A percentile compares a stretch with the other conserved stretches of the same genome.
Evolutionary conservation across 2,113 vertebrate genomes (phyloP).

Genomic region (Alethe diademata): DNA sequence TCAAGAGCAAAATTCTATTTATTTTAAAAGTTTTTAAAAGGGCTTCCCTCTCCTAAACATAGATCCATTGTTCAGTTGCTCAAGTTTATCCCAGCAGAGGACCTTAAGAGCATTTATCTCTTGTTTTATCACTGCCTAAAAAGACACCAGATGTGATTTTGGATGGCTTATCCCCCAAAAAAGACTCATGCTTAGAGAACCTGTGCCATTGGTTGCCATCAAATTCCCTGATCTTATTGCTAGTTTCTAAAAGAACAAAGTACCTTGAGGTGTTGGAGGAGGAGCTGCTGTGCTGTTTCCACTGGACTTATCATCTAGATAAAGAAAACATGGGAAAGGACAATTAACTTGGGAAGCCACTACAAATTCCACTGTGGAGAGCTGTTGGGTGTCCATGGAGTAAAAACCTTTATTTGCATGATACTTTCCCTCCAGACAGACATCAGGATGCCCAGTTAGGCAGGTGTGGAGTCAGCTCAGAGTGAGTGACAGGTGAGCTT

Average conservation of each 20-base stretch:
- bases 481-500: background rate
- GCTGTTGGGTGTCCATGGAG: background rate
- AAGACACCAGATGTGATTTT: background rate
- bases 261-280: constrained; percentile 17
- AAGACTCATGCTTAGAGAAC: background rate
- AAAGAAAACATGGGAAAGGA: background rate
- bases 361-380: background rate
- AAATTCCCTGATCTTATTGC: background rate
- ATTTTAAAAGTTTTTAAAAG: background rate
- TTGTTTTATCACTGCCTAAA: background rate
- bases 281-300: background rate
- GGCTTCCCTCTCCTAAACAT: background rate
- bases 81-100: background rate
- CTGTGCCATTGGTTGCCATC: background rate
- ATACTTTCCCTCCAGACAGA: background rate
- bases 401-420: background rate
- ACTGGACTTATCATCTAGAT: background rate
- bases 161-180: background rate
- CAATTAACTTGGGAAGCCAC: background rate
- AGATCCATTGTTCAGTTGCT: background rate
- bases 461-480: background rate
- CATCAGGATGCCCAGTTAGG: background rate
- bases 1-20: background rate
- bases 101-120: background rate
- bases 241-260: background rate